phyloP scores from a whole-genome alignment of 2,888 invertebrate species.

The Macrophya annulata region DNA sequence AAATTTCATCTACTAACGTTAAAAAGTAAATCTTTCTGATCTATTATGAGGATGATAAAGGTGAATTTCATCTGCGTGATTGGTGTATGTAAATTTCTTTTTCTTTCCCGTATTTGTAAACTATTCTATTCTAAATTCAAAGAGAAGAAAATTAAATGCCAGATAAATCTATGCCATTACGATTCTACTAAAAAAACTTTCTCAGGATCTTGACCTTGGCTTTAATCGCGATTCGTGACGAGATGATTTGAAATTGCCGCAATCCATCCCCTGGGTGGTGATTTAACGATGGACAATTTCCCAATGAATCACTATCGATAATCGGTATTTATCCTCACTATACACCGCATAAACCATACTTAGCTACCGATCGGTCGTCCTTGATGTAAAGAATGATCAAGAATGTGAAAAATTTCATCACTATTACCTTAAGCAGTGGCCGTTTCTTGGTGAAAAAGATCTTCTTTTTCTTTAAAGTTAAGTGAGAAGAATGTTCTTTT shows the following conservation, averaged over 20 bases:
- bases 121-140: not conserved
- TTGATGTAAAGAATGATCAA: conserved; percentile 64
- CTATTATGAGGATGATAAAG: not conserved
- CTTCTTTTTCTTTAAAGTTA: not conserved
- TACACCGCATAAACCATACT: not conserved
- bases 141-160: not conserved
- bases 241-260: conserved; percentile 21
- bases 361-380: conserved; percentile 61
- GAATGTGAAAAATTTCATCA: conserved; percentile 63
- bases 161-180: not conserved
- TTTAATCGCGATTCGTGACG: conserved; percentile 26
- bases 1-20: not conserved
- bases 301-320: conserved; percentile 24
- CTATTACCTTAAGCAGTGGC: not conserved
- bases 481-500: not conserved
- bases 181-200: not conserved
- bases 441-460: conserved; percentile 4
- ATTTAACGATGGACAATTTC: not conserved
- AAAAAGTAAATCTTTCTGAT: not conserved
- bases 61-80: not conserved
- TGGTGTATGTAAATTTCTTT: not conserved
- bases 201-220: conserved; percentile 20
- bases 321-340: conserved; percentile 38
- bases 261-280: conserved; percentile 22
- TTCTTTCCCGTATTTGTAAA: not conserved